phyloP scores from a whole-genome alignment of 2,113 vertebrate species.

The Zingel zingel region DNA sequence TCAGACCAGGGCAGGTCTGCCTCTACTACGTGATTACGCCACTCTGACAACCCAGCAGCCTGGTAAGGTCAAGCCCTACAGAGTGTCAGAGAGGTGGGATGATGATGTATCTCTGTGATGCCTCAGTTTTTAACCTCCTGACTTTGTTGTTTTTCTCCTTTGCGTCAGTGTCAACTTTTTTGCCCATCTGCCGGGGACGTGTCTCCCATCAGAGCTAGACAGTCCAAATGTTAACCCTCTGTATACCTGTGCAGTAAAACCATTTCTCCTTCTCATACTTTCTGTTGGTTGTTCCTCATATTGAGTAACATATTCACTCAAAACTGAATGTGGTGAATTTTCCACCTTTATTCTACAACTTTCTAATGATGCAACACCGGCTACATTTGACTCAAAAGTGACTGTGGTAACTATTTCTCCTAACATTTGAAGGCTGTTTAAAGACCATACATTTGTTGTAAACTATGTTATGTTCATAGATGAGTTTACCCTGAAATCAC shows the following conservation, averaged over 20 bases:
- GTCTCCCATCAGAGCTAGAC: slow-evolving; percentile 55
- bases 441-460: not conserved
- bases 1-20: slow-evolving; percentile 57
- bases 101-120: slow-evolving; percentile 78
- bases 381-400: not conserved
- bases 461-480: not conserved
- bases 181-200: slow-evolving; percentile 71
- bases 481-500: no score
- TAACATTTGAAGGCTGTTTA: not conserved
- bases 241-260: not conserved
- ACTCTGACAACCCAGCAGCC: slow-evolving; percentile 79
- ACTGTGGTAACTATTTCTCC: not conserved
- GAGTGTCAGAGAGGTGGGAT: slow-evolving; percentile 83
- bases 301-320: not conserved
- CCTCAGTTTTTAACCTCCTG: slow-evolving; percentile 76
- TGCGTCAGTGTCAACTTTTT: slow-evolving; percentile 77
- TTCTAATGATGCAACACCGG: not conserved
- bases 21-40: slow-evolving; percentile 71
- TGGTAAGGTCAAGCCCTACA: slow-evolving; percentile 86
- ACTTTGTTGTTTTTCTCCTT: slow-evolving; percentile 84
- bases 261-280: not conserved
- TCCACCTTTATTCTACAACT: not conserved
- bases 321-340: not conserved
- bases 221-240: slow-evolving; percentile 59
- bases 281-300: not conserved